These are phyloP conservation scores for Polydrusus cervinus DNA, from an alignment of 2,888 invertebrate genomes.

Conservation along the genomic window DNA sequence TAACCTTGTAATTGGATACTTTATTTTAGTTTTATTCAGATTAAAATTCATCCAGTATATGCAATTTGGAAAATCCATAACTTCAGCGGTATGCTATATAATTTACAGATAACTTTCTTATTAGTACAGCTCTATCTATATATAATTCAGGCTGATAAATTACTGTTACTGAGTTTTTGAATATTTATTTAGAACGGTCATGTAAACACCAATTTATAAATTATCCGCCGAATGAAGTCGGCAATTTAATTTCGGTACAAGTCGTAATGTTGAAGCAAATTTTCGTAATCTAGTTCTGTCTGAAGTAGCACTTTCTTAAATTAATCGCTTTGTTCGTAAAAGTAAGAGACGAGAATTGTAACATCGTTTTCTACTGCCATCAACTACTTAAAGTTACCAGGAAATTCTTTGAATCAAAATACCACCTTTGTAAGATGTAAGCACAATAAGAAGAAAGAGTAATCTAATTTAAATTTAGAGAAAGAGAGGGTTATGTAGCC, in stretches of 20 bases:
- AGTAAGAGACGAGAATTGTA: slow-evolving; percentile 28
- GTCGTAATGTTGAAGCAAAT: slow-evolving; percentile 16
- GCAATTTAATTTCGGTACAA: slow-evolving; percentile 10
- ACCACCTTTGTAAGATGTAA: background rate
- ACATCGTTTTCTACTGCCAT: slow-evolving; percentile 30
- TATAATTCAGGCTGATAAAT: background rate
- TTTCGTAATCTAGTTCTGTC: slow-evolving; percentile 16
- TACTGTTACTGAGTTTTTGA: background rate
- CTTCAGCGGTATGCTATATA: no score
- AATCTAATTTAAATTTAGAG: no score
- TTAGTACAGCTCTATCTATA: background rate
- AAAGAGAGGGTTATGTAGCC: no score
- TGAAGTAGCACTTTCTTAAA: slow-evolving; percentile 23
- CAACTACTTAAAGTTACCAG: slow-evolving; percentile 3
- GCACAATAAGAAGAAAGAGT: background rate
- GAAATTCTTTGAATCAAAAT: slow-evolving; percentile 21
- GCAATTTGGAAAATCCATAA: no score
- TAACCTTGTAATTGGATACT: no score
- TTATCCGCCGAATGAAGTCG: slow-evolving; percentile 5
- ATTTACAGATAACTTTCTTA: no score
- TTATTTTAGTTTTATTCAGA: no score
- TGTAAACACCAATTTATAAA: slow-evolving; percentile 15
- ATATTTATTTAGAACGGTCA: background rate
- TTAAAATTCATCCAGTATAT: no score
- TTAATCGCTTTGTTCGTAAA: slow-evolving; percentile 32